These are phyloP conservation scores for Callionymus lyra DNA, from an alignment of 2,113 vertebrate genomes.

Conservation along the genomic window DNA sequence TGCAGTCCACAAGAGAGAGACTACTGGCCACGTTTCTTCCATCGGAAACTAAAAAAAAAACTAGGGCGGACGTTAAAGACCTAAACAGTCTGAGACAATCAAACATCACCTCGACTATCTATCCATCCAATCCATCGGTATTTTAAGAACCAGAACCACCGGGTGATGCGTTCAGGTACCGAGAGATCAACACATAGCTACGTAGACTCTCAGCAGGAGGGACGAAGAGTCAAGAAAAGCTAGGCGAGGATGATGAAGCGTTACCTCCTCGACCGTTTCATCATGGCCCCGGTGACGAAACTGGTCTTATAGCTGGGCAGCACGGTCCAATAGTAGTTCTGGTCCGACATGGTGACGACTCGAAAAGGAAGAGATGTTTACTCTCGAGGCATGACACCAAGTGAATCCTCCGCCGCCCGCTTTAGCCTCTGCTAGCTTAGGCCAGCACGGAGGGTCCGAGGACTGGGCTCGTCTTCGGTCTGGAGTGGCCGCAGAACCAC, in stretches of 20 bases:
- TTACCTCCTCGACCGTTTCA: slow-evolving; percentile 82
- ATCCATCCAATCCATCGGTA: no score
- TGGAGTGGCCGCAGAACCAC: slow-evolving; percentile 30
- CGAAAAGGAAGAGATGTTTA: slow-evolving; percentile 4
- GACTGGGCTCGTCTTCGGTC: slow-evolving; percentile 35
- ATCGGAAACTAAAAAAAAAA: slow-evolving; percentile 55
- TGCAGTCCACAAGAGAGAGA: slow-evolving; percentile 41
- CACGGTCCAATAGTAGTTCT: slow-evolving; percentile 81
- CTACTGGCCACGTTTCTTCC: slow-evolving; percentile 54
- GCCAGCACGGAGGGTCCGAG: slow-evolving; percentile 31
- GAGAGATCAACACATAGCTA: slow-evolving; percentile 39
- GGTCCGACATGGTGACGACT: slow-evolving; percentile 73
- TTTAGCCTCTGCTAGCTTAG: slow-evolving; percentile 14
- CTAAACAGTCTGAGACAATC: slow-evolving; percentile 5
- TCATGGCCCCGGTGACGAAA: slow-evolving; percentile 75
- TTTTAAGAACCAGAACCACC: no score
- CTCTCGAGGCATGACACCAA: slow-evolving; percentile 17
- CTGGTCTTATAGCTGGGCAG: slow-evolving; percentile 77
- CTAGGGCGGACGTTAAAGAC: slow-evolving; percentile 48
- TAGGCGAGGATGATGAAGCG: background rate
- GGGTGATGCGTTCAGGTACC: no score
- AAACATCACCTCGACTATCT: background rate
- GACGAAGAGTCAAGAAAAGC: slow-evolving; percentile 12
- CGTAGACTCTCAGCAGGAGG: slow-evolving; percentile 15
- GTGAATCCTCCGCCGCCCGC: background rate